phyloP scores from a whole-genome alignment of 2,113 vertebrate species.

The Gorsachius goisagi region DNA sequence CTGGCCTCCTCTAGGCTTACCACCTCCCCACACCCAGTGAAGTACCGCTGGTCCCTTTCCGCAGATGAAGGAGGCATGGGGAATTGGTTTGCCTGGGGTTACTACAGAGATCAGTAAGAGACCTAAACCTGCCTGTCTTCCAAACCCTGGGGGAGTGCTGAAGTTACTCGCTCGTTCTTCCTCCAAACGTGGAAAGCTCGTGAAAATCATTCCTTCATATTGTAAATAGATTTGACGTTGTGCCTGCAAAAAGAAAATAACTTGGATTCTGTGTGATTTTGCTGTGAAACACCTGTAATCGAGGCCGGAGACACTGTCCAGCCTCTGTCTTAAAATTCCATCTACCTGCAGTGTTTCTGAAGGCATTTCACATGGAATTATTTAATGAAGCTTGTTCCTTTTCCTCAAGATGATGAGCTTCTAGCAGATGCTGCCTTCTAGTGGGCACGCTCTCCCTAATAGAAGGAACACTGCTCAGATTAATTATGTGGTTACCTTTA shows the following conservation, averaged over 20 bases:
- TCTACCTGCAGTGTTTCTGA: neutral
- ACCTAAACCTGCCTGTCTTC: neutral
- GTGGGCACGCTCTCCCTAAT: neutral
- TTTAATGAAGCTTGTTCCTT: neutral
- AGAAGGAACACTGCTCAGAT: neutral
- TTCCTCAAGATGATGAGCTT: neutral
- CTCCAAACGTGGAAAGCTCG: neutral
- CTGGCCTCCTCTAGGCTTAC: neutral
- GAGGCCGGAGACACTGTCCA: neutral
- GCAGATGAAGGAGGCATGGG: neutral
- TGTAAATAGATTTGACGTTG: neutral
- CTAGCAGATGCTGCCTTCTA: conserved; percentile 58
- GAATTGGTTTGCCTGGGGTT: neutral
- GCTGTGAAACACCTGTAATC: neutral
- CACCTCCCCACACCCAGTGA: neutral
- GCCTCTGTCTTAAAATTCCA: neutral
- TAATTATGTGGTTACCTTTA: neutral
- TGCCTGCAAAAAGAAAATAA: neutral
- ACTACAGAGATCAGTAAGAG: neutral
- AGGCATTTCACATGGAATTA: neutral
- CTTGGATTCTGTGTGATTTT: neutral
- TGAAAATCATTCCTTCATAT: neutral
- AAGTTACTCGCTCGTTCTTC: neutral
- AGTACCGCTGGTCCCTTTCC: neutral
- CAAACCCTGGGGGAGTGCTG: neutral